Evolutionary conservation across 2,797 vertebrate genomes (phyloP), one percentile per base, ranked within the genome.

Genomic region (Brachymystax lenok): DNA sequence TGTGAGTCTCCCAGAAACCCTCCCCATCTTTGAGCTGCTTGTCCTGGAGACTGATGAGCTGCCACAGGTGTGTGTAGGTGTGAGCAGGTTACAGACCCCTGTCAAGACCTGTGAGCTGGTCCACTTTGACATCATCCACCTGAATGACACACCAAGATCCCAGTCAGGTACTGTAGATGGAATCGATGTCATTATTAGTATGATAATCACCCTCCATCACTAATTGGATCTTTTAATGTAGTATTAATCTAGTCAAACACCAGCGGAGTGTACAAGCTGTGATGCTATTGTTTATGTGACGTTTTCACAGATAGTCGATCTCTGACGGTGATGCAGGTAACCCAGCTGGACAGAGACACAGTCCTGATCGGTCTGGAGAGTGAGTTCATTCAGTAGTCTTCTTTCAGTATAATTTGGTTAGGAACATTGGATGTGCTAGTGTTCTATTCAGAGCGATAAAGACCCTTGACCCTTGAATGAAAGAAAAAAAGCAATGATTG

Each of bases 291-390:
- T 27, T 12, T 50, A 24, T 80, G 80, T 30, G 71, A 77, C 83
- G 82, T 70, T 27, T 76, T 84, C 46, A 40, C 79, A 94, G 94
- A 89, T 54, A 91, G 87, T 35, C 82, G 87, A 2, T 83, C 86
- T 0, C 79, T 91, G 46, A 84, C 89, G 0, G 90, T 90, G 59
- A 91, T 89, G 72, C 94, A 94, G 70, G 89, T 95, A 52, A 90
- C 88, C 17, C 94, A 95, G 79, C 89, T 94, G 79, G 94, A 94
- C 82, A 88, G 93, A 70, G 93, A 95, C 83, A 94, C 91, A 0
- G 89, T 94, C n/a, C 90, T 95, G 2, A 90, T 95, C 77, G 88
- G 90, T 69, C 87, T 94, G 70, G 86, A 93, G 76, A 91, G 94
- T 94, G 87, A 93, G 91, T 92, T 6, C 8, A 6, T 17, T 35